A percentile compares a stretch with the other conserved stretches of the same genome.
These are phyloP conservation scores for Hirtodrosophila cameraria DNA, from an alignment of 2,888 invertebrate species.

Conservation along the genomic window DNA sequence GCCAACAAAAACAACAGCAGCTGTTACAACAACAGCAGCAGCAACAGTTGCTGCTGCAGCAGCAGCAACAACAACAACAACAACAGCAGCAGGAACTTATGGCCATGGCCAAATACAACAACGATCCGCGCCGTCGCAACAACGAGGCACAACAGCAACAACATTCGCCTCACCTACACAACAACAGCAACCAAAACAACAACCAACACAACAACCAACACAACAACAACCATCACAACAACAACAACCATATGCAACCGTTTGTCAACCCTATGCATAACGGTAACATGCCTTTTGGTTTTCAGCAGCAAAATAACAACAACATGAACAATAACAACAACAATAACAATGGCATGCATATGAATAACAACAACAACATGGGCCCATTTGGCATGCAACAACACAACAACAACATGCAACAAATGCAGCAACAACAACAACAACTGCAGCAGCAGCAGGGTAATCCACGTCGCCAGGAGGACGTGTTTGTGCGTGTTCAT, in stretches of 20 bases:
- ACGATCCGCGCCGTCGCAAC: slow-evolving; percentile 56
- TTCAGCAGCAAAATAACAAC: slow-evolving; percentile 34
- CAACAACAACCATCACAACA: slow-evolving; percentile 9
- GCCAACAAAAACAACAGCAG: slow-evolving; percentile 17
- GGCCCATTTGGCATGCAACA: slow-evolving; percentile 30
- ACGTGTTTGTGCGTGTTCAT: slow-evolving; percentile 89
- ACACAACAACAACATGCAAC: slow-evolving; percentile 24
- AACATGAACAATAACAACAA: slow-evolving; percentile 19
- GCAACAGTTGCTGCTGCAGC: slow-evolving; percentile 7
- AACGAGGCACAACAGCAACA: slow-evolving; percentile 30
- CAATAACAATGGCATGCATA: slow-evolving; percentile 19
- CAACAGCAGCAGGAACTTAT: slow-evolving; percentile 43
- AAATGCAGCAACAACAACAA: slow-evolving; percentile 20
- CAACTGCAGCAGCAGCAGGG: slow-evolving; percentile 9
- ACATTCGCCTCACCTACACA: slow-evolving; percentile 7
- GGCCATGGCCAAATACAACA: slow-evolving; percentile 38
- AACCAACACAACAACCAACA: slow-evolving; percentile 22
- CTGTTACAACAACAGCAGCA: slow-evolving; percentile 25
- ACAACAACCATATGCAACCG: slow-evolving; percentile 18
- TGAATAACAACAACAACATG: slow-evolving; percentile 31
- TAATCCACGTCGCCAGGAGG: slow-evolving; percentile 51
- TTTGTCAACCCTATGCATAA: slow-evolving; percentile 43
- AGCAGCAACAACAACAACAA: slow-evolving; percentile 11
- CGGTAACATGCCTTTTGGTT: slow-evolving; percentile 68
- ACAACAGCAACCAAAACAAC: slow-evolving; percentile 17